Evolutionary conservation across 2,113 vertebrate genomes (phyloP).

Genomic region (Sialia sialis): DNA sequence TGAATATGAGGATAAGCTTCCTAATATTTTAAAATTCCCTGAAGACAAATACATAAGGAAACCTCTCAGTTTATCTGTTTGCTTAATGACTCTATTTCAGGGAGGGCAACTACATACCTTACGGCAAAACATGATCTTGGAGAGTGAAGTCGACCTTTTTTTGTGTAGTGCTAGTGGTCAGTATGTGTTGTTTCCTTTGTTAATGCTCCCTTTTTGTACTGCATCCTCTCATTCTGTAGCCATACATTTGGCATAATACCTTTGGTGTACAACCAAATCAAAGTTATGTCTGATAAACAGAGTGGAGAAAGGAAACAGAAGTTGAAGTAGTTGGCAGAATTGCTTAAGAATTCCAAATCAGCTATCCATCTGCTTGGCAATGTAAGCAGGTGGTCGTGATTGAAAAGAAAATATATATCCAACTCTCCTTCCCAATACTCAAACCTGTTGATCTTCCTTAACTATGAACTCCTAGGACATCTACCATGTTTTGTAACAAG

Average conservation of each 20-base stretch:
- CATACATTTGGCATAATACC: background rate
- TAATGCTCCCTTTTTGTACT: background rate
- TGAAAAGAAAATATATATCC: background rate
- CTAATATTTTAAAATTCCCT: background rate
- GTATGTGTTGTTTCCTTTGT: background rate
- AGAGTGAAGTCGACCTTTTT: background rate
- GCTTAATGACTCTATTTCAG: background rate
- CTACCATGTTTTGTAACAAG: background rate
- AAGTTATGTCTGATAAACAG: background rate
- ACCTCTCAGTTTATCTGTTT: background rate
- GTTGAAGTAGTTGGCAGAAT: background rate
- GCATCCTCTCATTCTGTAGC: background rate
- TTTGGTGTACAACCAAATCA: background rate
- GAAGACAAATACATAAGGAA: background rate
- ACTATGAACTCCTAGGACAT: background rate
- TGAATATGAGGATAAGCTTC: background rate
- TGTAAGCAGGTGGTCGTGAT: background rate
- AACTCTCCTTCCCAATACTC: background rate
- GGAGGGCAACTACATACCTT: background rate
- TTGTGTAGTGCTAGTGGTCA: background rate
- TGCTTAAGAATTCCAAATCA: background rate
- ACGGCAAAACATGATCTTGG: background rate
- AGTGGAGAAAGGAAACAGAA: background rate
- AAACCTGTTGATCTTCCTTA: background rate
- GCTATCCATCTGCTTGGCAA: background rate